phyloP scores from a whole-genome alignment of 2,113 vertebrate species.

The Candoia aspera region DNA sequence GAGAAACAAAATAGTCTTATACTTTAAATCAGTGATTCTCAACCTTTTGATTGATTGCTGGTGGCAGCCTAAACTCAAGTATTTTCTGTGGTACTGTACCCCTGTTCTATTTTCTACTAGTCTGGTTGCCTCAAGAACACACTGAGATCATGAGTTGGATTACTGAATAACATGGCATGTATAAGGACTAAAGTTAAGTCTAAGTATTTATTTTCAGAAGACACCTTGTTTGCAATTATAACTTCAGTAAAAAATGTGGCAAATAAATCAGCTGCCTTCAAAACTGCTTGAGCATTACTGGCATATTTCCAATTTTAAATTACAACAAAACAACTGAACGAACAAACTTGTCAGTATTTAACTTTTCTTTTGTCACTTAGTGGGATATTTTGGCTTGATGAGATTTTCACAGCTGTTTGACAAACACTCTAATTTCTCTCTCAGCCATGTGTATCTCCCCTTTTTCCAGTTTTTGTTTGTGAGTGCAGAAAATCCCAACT shows the following conservation, averaged over 20 bases:
- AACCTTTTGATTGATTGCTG: background rate
- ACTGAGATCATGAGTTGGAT: background rate
- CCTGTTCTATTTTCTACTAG: background rate
- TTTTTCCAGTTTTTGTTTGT: background rate
- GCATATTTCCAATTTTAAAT: background rate
- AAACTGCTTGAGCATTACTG: background rate
- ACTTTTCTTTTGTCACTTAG: background rate
- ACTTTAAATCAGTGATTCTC: background rate
- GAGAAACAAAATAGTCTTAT: background rate
- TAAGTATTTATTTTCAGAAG: background rate
- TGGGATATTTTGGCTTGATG: background rate
- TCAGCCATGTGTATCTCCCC: background rate
- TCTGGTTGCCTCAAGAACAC: background rate
- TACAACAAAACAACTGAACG: background rate
- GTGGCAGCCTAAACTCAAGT: background rate
- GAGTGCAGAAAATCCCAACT: background rate
- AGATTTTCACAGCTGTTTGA: background rate
- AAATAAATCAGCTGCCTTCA: background rate
- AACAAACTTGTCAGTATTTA: background rate
- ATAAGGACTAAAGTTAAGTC: background rate
- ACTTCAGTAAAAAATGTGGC: background rate
- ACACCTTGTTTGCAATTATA: background rate
- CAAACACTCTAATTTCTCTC: background rate
- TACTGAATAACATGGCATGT: background rate
- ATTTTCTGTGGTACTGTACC: background rate